Evolutionary conservation across 2,797 vertebrate species (phyloP), one percentile per base, ranked within the genome.

Genomic region (Lacerta viridis): DNA sequence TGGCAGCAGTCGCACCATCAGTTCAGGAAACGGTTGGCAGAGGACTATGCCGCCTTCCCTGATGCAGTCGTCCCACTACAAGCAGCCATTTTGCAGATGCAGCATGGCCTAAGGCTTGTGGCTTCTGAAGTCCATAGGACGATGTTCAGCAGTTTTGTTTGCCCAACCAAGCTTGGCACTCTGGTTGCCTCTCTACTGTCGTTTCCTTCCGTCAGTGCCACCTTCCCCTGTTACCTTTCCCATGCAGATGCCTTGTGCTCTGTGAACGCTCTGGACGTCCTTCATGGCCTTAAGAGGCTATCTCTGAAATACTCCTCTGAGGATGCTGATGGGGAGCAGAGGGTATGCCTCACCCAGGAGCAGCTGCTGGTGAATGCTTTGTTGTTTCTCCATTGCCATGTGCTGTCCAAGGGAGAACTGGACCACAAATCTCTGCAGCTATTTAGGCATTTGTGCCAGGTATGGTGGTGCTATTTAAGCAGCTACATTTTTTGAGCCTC

Each of bases 1-100:
- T 99, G 99, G 99, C 99, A 99, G 68, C 97, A 96, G 11, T 99
- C 99, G 0, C 98, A 99, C 91, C 98, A 98, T 68, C 98, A 97
- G 75, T 99, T 99, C 87, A 96, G 97, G 68, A 98, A 97, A 90
- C 97, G 96, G 77, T 96, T 99, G 84, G 89, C 92, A 0, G 98
- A 99, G 27, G 98, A 99, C 3, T 99, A 98, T 79, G 96, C 97
- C 0, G 92, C 97, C 0, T 99, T 98, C 92, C 98, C 98, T 0
- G 99, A 99, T 13, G 96, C 97, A 27, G 91, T 98, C 0, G 68
- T 94, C 7, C 99, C 99, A 0, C 91, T 99, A 17, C 97, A 98
- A 33, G 97, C 98, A 0, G 98, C 98, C 50, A 97, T 99, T 91
- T 93, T 98, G 77, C 98, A 99, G 95, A 90, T 99, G 85, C 98